Evolutionary conservation across 2,797 vertebrate species (phyloP), one percentile per base, ranked within the genome.

Genomic region (Pseudomugil tenellus): DNA sequence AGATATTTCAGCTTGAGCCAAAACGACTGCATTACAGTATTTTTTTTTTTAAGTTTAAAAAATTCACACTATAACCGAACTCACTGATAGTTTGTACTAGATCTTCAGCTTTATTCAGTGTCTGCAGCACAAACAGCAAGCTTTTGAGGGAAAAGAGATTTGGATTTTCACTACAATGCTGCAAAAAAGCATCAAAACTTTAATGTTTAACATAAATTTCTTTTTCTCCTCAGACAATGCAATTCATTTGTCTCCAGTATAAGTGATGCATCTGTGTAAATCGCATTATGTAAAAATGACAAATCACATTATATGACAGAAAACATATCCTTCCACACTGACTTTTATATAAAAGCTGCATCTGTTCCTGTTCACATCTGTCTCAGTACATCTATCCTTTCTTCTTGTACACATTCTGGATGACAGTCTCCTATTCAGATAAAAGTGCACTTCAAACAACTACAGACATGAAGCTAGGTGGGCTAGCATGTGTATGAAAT

Each of bases 401-500:
- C 51, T 37, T 79, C 39, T 46, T 51, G 61, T 37, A 72, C 63
- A 23, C 48, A 51, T 63, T 65, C 49, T 37, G 63, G 55, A 76
- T 80, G 76, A 61, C 71, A 53, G 81, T 16, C 7, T 35, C 63
- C 67, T 70, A 77, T 74, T 70, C 63, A 73, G 39, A 37, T 70
- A 51, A 87, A 80, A 70, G 78, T n/a, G 26, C 66, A 65, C 76
- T 83, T 79, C 68, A 83, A 74, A 82, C 32, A 25, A 72, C 65
- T 23, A 64, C 49, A 69, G 64, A 77, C 80, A 76, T 26, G 32
- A 74, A 68, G 66, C 80, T 64, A 57, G 67, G 76, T 68, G 74
- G 74, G 73, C 70, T 67, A 53, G 75, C 82, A 76, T 63, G 66
- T 74, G 81, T 65, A 61, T 83, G 83, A 81, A 88, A 84, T 84